These are phyloP conservation scores for Drosophila trapezifrons DNA, from an alignment of 1,140 invertebrate species.

Conservation along the genomic window DNA sequence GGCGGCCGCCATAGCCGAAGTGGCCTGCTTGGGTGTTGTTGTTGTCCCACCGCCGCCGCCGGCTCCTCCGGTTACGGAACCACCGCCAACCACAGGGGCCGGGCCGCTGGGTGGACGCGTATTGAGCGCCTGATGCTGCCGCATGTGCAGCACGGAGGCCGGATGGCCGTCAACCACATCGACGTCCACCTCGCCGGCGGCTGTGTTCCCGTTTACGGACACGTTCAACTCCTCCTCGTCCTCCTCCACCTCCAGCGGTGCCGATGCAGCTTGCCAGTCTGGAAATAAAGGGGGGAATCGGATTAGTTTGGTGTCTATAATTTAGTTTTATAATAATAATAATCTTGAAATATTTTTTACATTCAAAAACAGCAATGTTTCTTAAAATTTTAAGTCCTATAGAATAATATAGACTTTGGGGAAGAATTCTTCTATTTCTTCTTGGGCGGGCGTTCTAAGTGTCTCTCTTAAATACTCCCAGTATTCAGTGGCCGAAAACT, in stretches of 20 bases:
- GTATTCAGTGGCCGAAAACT: neutral
- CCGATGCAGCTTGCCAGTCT: slow-evolving; percentile 75
- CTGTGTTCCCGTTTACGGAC: slow-evolving; percentile 36
- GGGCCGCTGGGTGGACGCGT: slow-evolving; percentile 45
- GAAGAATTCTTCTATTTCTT: too few relatives aligned
- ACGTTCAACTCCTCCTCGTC: slow-evolving; percentile 36
- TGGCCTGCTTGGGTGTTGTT: slow-evolving; percentile 38
- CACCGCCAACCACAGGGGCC: slow-evolving; percentile 12
- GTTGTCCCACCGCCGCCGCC: slow-evolving; percentile 9
- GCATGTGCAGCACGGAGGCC: slow-evolving; percentile 71
- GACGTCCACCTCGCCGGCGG: slow-evolving; percentile 50
- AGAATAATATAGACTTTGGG: too few relatives aligned
- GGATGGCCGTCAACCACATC: slow-evolving; percentile 78
- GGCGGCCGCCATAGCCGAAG: slow-evolving; percentile 55
- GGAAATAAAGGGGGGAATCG: slow-evolving; percentile 19
- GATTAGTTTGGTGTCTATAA: neutral
- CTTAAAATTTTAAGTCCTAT: too few relatives aligned
- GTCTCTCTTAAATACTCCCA: too few relatives aligned
- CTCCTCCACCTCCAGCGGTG: slow-evolving; percentile 36
- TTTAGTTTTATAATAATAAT: too few relatives aligned
- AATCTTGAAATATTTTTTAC: neutral
- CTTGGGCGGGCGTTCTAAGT: too few relatives aligned
- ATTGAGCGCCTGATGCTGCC: slow-evolving; percentile 70
- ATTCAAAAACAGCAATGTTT: too few relatives aligned
- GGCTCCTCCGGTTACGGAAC: slow-evolving; percentile 10